phyloP scores from a whole-genome alignment of 2,888 invertebrate species.

The Drosophila phalerata region DNA sequence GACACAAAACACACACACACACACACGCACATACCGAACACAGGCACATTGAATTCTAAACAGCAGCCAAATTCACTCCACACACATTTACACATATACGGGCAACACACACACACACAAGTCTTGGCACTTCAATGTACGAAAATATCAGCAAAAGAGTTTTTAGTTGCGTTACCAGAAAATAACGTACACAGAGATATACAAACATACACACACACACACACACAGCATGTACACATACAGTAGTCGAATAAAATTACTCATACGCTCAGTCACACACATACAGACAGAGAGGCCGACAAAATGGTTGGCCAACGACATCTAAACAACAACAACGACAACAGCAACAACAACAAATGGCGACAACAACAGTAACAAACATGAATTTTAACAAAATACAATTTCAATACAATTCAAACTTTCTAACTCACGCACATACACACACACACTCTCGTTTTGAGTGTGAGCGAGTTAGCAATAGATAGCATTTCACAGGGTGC shows the following conservation, averaged over 20 bases:
- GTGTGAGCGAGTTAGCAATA: slow-evolving; percentile 42
- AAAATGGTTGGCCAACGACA: slow-evolving; percentile 80
- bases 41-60: slow-evolving; percentile 53
- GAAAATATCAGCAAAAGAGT: slow-evolving; percentile 66
- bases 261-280: slow-evolving; percentile 68
- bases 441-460: slow-evolving; percentile 21
- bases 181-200: slow-evolving; percentile 55
- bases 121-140: slow-evolving; percentile 50
- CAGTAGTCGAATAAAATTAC: slow-evolving; percentile 73
- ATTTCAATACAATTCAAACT: slow-evolving; percentile 84
- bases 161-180: slow-evolving; percentile 74
- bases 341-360: slow-evolving; percentile 48
- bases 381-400: slow-evolving; percentile 83
- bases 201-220: slow-evolving; percentile 30
- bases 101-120: slow-evolving; percentile 11
- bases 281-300: slow-evolving; percentile 66
- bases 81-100: slow-evolving; percentile 18
- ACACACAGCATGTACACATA: slow-evolving; percentile 36
- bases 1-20: slow-evolving; percentile 45
- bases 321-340: slow-evolving; percentile 77
- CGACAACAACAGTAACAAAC: slow-evolving; percentile 74
- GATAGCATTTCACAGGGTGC: slow-evolving; percentile 46
- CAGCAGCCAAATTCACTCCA: slow-evolving; percentile 51
- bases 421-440: slow-evolving; percentile 75
- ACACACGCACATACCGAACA: not conserved